Conservation (phyloP, 2,797 vertebrate species). For the Alcedo atthis region DNA sequence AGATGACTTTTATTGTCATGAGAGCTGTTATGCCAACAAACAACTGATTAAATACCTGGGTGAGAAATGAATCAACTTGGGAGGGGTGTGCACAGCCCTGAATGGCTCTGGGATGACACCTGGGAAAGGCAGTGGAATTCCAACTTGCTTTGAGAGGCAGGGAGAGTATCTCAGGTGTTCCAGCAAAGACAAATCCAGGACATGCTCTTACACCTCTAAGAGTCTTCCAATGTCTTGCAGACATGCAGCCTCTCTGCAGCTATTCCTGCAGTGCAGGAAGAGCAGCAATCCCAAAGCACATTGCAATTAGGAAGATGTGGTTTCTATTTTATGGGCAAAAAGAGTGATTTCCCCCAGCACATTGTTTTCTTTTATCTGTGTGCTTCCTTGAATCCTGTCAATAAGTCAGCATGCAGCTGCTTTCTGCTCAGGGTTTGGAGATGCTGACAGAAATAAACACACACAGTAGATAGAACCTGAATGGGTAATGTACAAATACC, state of each 20-base stretch:
- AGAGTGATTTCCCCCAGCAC: background rate
- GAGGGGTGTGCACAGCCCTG: background rate
- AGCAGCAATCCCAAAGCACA: conserved; percentile 36
- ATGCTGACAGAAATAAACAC: background rate
- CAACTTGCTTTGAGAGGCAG: background rate
- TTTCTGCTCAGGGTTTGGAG: conserved; percentile 28
- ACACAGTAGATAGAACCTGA: background rate
- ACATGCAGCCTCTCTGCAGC: background rate
- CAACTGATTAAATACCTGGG: background rate
- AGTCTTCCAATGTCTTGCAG: background rate
- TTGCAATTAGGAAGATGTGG: conserved; percentile 2
- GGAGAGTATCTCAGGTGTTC: background rate
- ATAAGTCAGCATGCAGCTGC: conserved; percentile 28
- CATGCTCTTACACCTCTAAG: background rate
- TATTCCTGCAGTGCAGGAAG: background rate
- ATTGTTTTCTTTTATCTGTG: conserved; percentile 25
- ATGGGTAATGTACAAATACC: conserved; percentile 29
- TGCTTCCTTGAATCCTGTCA: conserved; percentile 45
- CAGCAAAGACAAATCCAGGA: background rate
- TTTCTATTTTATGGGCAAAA: background rate
- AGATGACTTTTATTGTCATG: background rate
- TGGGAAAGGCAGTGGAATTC: background rate
- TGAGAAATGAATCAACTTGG: background rate
- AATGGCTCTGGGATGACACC: background rate
- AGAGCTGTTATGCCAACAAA: background rate